Evolutionary conservation across 2,113 vertebrate species (phyloP), one percentile per base, ranked within the genome.

Genomic region (Hippocampus zosterae): DNA sequence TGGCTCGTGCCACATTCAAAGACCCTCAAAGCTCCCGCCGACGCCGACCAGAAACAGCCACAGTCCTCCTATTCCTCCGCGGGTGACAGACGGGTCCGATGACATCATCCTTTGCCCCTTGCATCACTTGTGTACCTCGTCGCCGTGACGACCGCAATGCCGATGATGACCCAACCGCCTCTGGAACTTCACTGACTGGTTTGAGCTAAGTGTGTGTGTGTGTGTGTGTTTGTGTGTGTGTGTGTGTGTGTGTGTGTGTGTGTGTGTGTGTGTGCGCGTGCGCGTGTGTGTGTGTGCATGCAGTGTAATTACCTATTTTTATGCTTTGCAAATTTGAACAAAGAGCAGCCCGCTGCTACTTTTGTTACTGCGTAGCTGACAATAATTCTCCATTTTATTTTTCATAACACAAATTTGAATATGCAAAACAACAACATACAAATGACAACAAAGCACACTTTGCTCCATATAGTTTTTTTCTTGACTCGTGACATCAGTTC

Each of bases 41-140:
- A 67, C 67, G 68, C 67, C 61, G 77, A 68, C 55, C 61, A 62
- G 12, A 81, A 85, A 80, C 63, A 72, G 60, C 85, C 66, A 7
- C 55, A 57, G 82, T 81, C 67, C 11, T 0, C 50, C 7, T 29
- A 25, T 59, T 27, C 25, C 25, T 27, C 25, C 56, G 7, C 27
- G 13, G 27, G 55, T 29, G 67, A 81, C 72, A 60, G 74, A 85
- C 85, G 72, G 67, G 79, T 70, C 68, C 25, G 55, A 52, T 84
- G 77, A 84, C 80, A 73, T 87, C 80, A 85, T 77, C 29, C 66
- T 21, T 57, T 27, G 3, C 1, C 57, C 57, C 77, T 84, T 79
- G 74, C 76, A 71, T 85, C 82, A 72, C 65, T 67, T 79, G 83
- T 85, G 80, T 84, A 77, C 68, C 72, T 19, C 18, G 85, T 85